phyloP scores from a whole-genome alignment of 2,888 invertebrate species.

The Cryptocephalus moraei region DNA sequence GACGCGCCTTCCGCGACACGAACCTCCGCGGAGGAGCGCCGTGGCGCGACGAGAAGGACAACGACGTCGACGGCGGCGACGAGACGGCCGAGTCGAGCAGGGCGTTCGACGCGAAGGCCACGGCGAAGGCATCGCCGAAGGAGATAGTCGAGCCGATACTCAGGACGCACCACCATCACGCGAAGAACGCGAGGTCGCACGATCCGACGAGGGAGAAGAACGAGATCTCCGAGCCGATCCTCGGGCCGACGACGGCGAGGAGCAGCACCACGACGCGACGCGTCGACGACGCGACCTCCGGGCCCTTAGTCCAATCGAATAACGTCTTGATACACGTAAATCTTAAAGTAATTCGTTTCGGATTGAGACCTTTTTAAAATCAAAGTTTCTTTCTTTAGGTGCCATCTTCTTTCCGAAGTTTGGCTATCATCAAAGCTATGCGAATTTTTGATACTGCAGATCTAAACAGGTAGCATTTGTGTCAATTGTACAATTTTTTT shows the following conservation, averaged over 20 bases:
- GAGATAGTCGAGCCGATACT: constrained; percentile 71
- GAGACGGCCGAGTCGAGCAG: constrained; percentile 44
- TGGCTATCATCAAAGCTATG: too few species aligned
- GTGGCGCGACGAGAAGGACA: constrained; percentile 39
- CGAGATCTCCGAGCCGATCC: constrained; percentile 58
- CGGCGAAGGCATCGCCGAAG: constrained; percentile 20
- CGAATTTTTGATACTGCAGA: too few species aligned
- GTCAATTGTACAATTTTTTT: too few species aligned
- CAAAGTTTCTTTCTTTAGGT: too few species aligned
- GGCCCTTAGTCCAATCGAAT: neutral
- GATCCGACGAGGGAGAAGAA: constrained; percentile 32
- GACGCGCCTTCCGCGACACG: constrained; percentile 16
- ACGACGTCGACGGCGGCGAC: constrained; percentile 36
- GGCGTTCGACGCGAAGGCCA: constrained; percentile 41
- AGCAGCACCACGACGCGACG: constrained; percentile 1
- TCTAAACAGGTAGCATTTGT: too few species aligned
- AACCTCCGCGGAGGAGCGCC: constrained; percentile 41
- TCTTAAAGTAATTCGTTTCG: too few species aligned
- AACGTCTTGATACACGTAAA: too few species aligned
- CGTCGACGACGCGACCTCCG: neutral
- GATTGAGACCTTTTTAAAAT: too few species aligned
- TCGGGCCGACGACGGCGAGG: constrained; percentile 35
- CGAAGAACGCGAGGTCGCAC: constrained; percentile 43
- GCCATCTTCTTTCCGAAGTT: too few species aligned
- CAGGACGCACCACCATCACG: constrained; percentile 46